Evolutionary conservation across 2,113 vertebrate genomes (phyloP).

Genomic region (Halcyon senegalensis): DNA sequence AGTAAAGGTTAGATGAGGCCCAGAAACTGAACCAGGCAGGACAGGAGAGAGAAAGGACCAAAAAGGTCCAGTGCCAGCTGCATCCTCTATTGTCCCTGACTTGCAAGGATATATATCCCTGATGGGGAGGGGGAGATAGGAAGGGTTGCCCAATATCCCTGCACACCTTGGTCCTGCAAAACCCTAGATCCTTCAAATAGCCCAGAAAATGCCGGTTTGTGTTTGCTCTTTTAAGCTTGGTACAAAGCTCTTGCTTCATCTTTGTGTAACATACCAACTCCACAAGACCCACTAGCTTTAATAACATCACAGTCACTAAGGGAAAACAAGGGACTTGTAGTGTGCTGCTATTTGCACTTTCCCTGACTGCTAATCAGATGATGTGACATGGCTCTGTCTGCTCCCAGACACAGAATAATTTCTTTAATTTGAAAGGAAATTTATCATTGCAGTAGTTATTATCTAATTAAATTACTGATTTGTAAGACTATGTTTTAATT

Average conservation of each 20-base stretch:
- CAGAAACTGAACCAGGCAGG: fast-evolving
- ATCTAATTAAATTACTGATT: constrained; percentile 50
- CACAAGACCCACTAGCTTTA: not conserved
- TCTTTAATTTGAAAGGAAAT: not conserved
- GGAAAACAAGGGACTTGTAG: not conserved
- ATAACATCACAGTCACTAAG: not conserved
- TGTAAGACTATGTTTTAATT: constrained; percentile 9
- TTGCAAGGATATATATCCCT: not conserved
- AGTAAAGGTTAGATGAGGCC: fast-evolving
- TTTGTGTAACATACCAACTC: not conserved
- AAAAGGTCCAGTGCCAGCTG: not conserved
- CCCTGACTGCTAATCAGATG: not conserved
- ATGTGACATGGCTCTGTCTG: not conserved
- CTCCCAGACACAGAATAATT: not conserved
- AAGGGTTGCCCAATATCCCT: not conserved
- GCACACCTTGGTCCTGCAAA: not conserved
- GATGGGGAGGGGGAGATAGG: not conserved
- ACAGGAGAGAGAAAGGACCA: not conserved
- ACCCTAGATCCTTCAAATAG: not conserved
- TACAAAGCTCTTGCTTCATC: not conserved
- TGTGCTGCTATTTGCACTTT: not conserved
- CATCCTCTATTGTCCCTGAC: not conserved
- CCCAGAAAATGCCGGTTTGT: not conserved
- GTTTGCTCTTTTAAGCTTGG: not conserved
- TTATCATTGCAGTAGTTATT: not conserved